Evolutionary conservation across 2,888 invertebrate species (phyloP).

Genomic region (Ephialtes manifestator): DNA sequence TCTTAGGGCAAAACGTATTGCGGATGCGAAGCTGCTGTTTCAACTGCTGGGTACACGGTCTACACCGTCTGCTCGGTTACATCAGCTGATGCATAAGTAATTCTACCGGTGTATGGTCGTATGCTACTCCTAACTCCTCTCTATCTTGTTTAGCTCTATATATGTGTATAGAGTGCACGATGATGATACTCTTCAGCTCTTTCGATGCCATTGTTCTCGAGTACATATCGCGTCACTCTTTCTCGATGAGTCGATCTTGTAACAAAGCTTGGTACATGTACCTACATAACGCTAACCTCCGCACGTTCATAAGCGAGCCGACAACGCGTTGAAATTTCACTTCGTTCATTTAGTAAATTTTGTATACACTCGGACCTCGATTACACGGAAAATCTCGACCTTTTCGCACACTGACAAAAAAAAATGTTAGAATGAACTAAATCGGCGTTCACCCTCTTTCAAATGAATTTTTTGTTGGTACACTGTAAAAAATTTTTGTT

Average conservation of each 20-base stretch:
- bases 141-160: slow-evolving; percentile 11
- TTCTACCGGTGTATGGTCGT: slow-evolving; percentile 24
- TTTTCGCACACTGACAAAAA: too few relatives aligned
- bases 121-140: slow-evolving; percentile 28
- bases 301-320: neutral
- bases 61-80: slow-evolving; percentile 43
- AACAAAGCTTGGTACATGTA: slow-evolving; percentile 34
- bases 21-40: slow-evolving; percentile 40
- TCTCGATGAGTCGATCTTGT: slow-evolving; percentile 62
- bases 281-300: neutral
- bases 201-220: slow-evolving; percentile 64
- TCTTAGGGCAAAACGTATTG: slow-evolving; percentile 54
- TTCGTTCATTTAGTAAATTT: neutral
- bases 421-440: too few relatives aligned
- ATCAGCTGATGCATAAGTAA: slow-evolving; percentile 53
- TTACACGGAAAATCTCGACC: too few relatives aligned
- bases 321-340: neutral
- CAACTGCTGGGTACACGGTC: slow-evolving; percentile 27
- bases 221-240: slow-evolving; percentile 39
- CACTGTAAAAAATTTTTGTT: too few relatives aligned
- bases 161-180: neutral
- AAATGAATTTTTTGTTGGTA: too few relatives aligned
- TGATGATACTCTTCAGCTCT: slow-evolving; percentile 36
- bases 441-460: too few relatives aligned
- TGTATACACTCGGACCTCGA: neutral